Base-by-base conservation (phyloP, 2,888 invertebrate genomes). In the Leucophenga maculata region DNA sequence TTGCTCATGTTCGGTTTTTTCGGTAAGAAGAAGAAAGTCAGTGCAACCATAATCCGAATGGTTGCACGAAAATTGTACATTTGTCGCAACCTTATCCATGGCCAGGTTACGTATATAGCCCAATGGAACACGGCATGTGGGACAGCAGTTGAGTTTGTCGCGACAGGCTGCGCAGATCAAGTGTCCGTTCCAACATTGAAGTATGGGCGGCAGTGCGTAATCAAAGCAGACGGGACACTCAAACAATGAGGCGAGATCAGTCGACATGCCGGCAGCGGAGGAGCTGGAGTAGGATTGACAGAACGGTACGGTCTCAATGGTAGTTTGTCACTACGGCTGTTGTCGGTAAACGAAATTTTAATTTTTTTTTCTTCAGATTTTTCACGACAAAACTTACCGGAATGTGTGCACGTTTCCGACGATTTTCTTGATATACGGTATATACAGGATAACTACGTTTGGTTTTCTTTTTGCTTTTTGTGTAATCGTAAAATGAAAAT, bases 151-250 rank as follows among this genome's bases (percentile, higher is more conserved):
- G 75, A 99, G 92, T 89, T 99, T 99, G 69, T 98, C 97, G 74
- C 99, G 92, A 90, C 99, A 99, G 87, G 94, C 95, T 74, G 97
- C 96, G 90, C 99, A 99, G 72, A 99, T 98, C 85, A 99, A 92
- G 90, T 99, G 99, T 73, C 99, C 99, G 89, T 97, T 97, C 89
- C 97, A 97, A 89, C 99, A 99, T 89, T 99, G 99, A 88, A 98
- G 92, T 84, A 99, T 99, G 50, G 99, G 99, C 75, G 99, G 99
- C 86, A 99, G 91, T 75, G 99, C 99, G 91, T 98, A 99, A 90
- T 99, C 99, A 89, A 99, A 98, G 90, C 99, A 99, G 76, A 99
- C 99, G 48, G 97, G 97, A 89, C 97, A 97, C 89, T 97, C 97
- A 88, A 97, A 97, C 66, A 97, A 90, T 74, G 96, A 95, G 75